Conservation (phyloP, 2,888 invertebrate species). For the Drosophila acutilabella region DNA sequence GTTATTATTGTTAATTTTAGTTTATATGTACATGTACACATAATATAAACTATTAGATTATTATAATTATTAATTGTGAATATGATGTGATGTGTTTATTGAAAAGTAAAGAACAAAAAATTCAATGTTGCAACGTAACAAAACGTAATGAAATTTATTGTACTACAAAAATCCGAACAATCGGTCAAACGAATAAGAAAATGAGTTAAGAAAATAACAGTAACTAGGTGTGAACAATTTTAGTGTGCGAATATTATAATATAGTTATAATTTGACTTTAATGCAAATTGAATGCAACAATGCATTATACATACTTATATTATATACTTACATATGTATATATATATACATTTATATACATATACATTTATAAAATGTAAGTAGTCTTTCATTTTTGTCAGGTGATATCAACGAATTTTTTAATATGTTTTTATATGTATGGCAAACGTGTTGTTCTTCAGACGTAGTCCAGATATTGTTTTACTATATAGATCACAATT, state of each 20-base stretch:
- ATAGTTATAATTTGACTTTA: slow-evolving; percentile 43
- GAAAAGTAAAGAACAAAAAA: slow-evolving; percentile 71
- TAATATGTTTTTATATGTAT: slow-evolving; percentile 49
- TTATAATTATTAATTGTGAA: slow-evolving; percentile 81
- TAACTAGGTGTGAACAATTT: slow-evolving; percentile 61
- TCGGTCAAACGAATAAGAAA: slow-evolving; percentile 26
- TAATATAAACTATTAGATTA: slow-evolving; percentile 61
- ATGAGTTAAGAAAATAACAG: slow-evolving; percentile 39
- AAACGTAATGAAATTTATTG: slow-evolving; percentile 57
- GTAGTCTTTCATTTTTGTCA: slow-evolving; percentile 74
- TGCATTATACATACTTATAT: slow-evolving; percentile 21
- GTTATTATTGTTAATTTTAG: slow-evolving; percentile 81
- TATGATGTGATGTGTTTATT: slow-evolving; percentile 82
- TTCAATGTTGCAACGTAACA: slow-evolving; percentile 67
- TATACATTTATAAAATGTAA: slow-evolving; percentile 52
- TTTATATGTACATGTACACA: slow-evolving; percentile 68
- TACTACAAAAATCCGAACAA: slow-evolving; percentile 43
- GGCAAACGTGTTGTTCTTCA: slow-evolving; percentile 8
- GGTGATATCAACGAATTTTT: slow-evolving; percentile 82
- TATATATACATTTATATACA: slow-evolving; percentile 25
- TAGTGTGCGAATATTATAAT: slow-evolving; percentile 51
- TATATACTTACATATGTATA: slow-evolving; percentile 27
- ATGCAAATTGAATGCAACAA: slow-evolving; percentile 36
- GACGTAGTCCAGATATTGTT: slow-evolving; percentile 38
- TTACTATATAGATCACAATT: slow-evolving; percentile 27